Conservation (phyloP, 2,888 invertebrate species). For the Camptogramma bilineatum region DNA sequence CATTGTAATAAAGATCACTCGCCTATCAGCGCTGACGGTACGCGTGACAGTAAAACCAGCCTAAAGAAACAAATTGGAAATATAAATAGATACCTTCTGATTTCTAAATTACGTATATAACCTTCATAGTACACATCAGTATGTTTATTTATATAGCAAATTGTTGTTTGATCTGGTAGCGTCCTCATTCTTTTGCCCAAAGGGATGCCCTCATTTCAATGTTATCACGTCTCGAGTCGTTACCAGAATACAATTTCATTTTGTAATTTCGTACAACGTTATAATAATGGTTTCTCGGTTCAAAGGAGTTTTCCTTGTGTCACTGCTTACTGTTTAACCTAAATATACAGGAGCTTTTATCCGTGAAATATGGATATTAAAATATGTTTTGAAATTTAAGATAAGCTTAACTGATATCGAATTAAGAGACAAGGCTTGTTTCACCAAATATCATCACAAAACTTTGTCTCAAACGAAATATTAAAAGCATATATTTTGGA, state of each 20-base stretch:
- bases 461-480: too few species aligned
- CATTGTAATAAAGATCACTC: too few species aligned
- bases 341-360: too few species aligned
- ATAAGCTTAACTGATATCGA: too few species aligned
- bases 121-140: not conserved
- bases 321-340: not conserved
- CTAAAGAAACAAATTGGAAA: slow-evolving; percentile 6
- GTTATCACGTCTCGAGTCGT: slow-evolving; percentile 13
- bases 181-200: slow-evolving; percentile 9
- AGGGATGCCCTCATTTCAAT: slow-evolving; percentile 21
- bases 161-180: slow-evolving; percentile 5
- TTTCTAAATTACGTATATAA: not conserved
- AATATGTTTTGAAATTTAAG: too few species aligned
- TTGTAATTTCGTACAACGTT: slow-evolving; percentile 14
- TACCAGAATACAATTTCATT: slow-evolving; percentile 5
- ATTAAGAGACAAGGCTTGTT: too few species aligned
- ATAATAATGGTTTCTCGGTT: not conserved
- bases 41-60: too few species aligned
- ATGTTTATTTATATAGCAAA: not conserved
- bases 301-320: not conserved
- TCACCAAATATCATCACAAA: too few species aligned
- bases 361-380: not conserved
- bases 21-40: too few species aligned
- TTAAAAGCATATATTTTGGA: too few species aligned
- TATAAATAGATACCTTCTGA: not conserved